phyloP scores from a whole-genome alignment of 2,797 vertebrate species.

The Leuciscus waleckii region DNA sequence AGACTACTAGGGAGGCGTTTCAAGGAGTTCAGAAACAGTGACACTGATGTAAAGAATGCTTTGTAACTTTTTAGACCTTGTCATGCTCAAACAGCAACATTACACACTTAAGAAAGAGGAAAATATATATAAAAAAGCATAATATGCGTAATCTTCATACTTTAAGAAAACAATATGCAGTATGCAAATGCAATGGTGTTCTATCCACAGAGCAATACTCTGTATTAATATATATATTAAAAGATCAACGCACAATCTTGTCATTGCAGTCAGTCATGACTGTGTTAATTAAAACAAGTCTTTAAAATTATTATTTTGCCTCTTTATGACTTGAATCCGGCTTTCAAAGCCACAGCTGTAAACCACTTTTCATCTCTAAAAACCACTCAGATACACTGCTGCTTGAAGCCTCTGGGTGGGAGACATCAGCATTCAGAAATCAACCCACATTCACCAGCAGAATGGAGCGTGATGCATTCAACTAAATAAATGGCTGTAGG shows the following conservation, averaged over 20 bases:
- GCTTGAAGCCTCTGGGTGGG: neutral
- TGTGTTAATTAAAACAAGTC: constrained; percentile 13
- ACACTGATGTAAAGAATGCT: no score
- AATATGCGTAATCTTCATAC: neutral
- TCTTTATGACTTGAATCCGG: neutral
- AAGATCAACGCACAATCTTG: neutral
- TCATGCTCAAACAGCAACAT: neutral
- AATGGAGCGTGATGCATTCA: neutral
- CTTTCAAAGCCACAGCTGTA: constrained; percentile 34
- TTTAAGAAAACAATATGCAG: neutral
- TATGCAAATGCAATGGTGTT: neutral
- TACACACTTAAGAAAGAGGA: neutral
- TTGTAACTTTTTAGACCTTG: neutral
- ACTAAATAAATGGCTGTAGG: neutral
- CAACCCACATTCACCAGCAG: constrained; percentile 16
- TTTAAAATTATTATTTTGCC: constrained; percentile 4
- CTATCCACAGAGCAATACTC: neutral
- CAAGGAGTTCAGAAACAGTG: no score
- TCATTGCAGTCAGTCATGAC: constrained; percentile 21
- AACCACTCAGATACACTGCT: neutral
- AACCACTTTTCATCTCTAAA: constrained; percentile 13
- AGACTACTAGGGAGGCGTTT: no score
- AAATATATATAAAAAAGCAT: neutral
- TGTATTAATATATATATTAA: no score
- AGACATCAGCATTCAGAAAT: constrained; percentile 10